Evolutionary conservation across 1,140 invertebrate genomes (phyloP).

Genomic region (Medauroidea extradentata): DNA sequence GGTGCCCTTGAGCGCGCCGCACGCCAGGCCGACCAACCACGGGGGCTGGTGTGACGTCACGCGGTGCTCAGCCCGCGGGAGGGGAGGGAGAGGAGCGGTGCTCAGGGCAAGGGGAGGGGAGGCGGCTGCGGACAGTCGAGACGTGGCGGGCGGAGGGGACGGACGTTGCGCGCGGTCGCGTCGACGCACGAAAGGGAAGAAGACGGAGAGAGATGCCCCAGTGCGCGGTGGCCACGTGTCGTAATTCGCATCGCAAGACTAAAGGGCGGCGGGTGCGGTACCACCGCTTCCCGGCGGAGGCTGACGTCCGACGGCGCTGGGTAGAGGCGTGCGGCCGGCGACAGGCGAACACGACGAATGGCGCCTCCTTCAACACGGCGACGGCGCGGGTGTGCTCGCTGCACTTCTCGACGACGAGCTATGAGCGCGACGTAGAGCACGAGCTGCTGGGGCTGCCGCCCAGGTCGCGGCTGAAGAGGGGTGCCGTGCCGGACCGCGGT

Average conservation of each 20-base stretch:
- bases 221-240: constrained; percentile 53
- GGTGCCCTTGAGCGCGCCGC: neutral
- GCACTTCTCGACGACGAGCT: constrained; percentile 51
- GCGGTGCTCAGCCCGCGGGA: constrained; percentile 9
- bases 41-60: constrained; percentile 10
- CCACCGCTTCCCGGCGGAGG: constrained; percentile 54
- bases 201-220: constrained; percentile 46
- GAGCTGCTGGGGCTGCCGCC: constrained; percentile 52
- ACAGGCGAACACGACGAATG: constrained; percentile 43
- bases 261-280: constrained; percentile 52
- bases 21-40: neutral
- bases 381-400: constrained; percentile 54
- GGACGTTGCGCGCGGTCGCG: neutral
- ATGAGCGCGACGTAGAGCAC: constrained; percentile 55
- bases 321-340: constrained; percentile 46
- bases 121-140: constrained; percentile 6
- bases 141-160: neutral
- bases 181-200: no score
- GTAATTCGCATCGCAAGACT: constrained; percentile 53
- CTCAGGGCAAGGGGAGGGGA: neutral
- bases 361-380: constrained; percentile 45
- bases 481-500: constrained; percentile 50
- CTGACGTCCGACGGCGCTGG: constrained; percentile 48
- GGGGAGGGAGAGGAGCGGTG: neutral
- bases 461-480: constrained; percentile 47